Base-by-base conservation (phyloP, 2,888 invertebrate genomes). In the Andricus quercusramuli region DNA sequence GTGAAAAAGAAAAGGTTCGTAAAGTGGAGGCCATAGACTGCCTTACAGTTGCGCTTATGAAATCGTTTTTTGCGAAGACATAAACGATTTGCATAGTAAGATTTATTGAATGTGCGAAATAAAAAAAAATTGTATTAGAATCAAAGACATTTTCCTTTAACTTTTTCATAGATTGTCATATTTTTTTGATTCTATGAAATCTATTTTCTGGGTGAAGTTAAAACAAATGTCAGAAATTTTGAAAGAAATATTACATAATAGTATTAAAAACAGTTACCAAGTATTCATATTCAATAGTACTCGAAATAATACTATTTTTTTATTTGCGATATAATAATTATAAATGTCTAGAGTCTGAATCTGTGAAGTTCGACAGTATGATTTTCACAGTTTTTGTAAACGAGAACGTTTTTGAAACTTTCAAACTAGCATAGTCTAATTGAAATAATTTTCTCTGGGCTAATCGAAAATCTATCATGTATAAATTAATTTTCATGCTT, bases 11-110 rank as follows among this genome's bases (percentile, higher is more conserved):
- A 64, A 78, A 68, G 47, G n/a, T 41, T 59, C 25, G 29, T 22
- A 56, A 64, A 76, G 76, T 76, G 51, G 68, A 78, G 74, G 78
- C 67, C 78, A 51, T 79, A 79, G 78, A 79, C 59, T 70, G 78
- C 78, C 64, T 51, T 82, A 82, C 78, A 56, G 47, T 77, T 41
- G 44, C 67, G 79, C 64, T 80, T 77, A 44, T 51, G 29, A 77
- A 79, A 80, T 29, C 32, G 56, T 74, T 56, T 74, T 82, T 80
- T 68, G 80, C 70, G 78, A 78, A 62, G 77, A 77, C 78, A 59
- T 65, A 78, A 62, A 32, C 65, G 79, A 65, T 79, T 62, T 56
- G 8, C 8, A 37, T 37, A 78, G 41, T 47, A 17, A 29, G 22
- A 64, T 64, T 64, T 64, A 64, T 64, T 29, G 25, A 25, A 22